A percentile compares a stretch with the other conserved stretches of the same genome.
Conservation (phyloP, 2,797 vertebrate genomes). For the Menidia menidia region DNA sequence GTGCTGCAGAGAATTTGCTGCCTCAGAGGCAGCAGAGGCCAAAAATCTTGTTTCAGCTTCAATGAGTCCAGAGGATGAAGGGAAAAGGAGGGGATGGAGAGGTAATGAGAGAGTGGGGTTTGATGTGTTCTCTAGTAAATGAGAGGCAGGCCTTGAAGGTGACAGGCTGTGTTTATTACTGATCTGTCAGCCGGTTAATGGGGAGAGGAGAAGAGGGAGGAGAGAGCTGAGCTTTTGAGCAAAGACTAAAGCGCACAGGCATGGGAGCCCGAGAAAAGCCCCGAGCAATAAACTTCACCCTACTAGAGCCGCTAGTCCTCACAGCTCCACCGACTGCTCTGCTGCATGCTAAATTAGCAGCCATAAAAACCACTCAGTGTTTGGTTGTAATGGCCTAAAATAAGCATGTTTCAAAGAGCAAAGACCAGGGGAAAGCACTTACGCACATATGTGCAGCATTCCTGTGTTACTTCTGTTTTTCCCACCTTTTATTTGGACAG, state of each 20-base stretch:
- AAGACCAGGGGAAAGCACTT: constrained; percentile 6
- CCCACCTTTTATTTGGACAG: too few relatives aligned
- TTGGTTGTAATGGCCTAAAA: constrained; percentile 34
- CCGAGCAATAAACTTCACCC: constrained; percentile 69
- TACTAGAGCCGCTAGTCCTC: constrained; percentile 57
- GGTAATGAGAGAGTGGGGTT: constrained; percentile 60
- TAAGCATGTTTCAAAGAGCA: constrained; percentile 18
- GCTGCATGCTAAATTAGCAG: constrained; percentile 46
- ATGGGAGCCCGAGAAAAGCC: constrained; percentile 61
- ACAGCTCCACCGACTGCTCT: constrained; percentile 55
- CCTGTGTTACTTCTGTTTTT: neutral
- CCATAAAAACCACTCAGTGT: constrained; percentile 13
- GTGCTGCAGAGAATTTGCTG: constrained; percentile 80
- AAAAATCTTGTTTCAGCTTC: constrained; percentile 84
- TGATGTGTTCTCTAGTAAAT: constrained; percentile 85
- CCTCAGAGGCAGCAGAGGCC: constrained; percentile 73
- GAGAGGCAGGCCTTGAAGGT: constrained; percentile 86
- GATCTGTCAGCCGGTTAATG: constrained; percentile 88
- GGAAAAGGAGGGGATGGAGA: constrained; percentile 51
- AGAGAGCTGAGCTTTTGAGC: constrained; percentile 69
- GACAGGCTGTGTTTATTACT: constrained; percentile 89
- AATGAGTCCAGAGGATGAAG: constrained; percentile 80
- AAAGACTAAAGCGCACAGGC: constrained; percentile 64
- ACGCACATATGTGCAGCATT: neutral
- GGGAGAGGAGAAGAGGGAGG: constrained; percentile 73